Percentiles rank a stretch among this genome's conserved stretches.
Conservation (phyloP, 2,113 vertebrate species). For the Bothrops jararaca region DNA sequence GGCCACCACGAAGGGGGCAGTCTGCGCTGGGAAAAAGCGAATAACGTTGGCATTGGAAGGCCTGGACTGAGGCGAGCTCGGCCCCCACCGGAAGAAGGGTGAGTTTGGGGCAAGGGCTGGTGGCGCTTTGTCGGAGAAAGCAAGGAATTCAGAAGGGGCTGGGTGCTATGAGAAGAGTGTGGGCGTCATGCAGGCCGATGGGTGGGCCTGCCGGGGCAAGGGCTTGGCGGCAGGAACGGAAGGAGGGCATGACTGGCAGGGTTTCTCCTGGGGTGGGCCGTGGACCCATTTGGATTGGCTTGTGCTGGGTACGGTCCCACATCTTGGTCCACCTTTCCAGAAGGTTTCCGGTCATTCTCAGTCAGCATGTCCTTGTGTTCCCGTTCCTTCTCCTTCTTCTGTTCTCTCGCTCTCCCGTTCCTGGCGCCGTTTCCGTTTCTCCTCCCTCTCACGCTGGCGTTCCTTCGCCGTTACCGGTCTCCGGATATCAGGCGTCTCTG, state of each 20-base stretch:
- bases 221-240: constrained; percentile 51
- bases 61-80: background rate
- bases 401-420: constrained; percentile 83
- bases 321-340: constrained; percentile 88
- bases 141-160: constrained; percentile 15
- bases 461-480: constrained; percentile 89
- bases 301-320: constrained; percentile 70
- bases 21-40: constrained; percentile 37
- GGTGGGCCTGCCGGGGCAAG: constrained; percentile 54
- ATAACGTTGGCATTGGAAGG: constrained; percentile 31
- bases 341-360: constrained; percentile 86
- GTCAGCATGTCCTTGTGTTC: constrained; percentile 81
- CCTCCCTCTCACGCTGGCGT: constrained; percentile 87
- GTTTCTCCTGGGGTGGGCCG: background rate
- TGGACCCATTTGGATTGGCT: constrained; percentile 25
- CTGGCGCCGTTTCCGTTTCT: constrained; percentile 83
- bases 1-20: constrained; percentile 30
- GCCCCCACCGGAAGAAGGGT: constrained; percentile 25
- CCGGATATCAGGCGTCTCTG: constrained; percentile 69
- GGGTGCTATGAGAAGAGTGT: constrained; percentile 31
- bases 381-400: constrained; percentile 77
- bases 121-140: constrained; percentile 55
- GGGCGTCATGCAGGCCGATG: constrained; percentile 59
- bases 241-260: constrained; percentile 28
- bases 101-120: constrained; percentile 55